A percentile compares a stretch with the other conserved stretches of the same genome.
These are phyloP conservation scores for Syngnathus typhle DNA, from an alignment of 2,113 vertebrate genomes.

Conservation along the genomic window DNA sequence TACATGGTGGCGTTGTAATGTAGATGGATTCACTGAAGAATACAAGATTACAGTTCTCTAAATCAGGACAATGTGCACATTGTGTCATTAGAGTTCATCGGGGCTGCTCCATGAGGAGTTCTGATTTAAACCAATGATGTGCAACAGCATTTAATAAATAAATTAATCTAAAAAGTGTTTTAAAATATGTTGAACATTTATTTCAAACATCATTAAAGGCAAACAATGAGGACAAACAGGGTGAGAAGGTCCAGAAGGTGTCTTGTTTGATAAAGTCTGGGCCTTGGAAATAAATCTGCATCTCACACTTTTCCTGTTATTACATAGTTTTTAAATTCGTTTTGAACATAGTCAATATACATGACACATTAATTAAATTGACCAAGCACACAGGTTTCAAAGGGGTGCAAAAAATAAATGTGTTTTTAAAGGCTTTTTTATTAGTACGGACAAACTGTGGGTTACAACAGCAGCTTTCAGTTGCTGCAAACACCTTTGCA, in stretches of 20 bases:
- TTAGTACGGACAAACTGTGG: too few relatives aligned
- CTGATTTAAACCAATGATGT: neutral
- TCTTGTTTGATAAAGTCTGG: neutral
- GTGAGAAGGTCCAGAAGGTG: neutral
- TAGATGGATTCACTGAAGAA: slow-evolving; percentile 62
- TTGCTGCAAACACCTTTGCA: neutral
- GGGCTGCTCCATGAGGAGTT: neutral
- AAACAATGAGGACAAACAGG: neutral
- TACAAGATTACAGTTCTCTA: slow-evolving; percentile 58
- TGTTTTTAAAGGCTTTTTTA: too few relatives aligned
- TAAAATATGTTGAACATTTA: neutral
- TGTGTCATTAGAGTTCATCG: slow-evolving; percentile 20
- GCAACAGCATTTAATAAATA: neutral
- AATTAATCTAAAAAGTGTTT: neutral
- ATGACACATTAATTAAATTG: neutral
- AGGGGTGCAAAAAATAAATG: neutral
- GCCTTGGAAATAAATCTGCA: too few relatives aligned
- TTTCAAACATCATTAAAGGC: neutral
- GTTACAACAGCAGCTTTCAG: neutral
- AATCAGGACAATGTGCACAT: slow-evolving; percentile 53
- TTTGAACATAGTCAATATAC: too few relatives aligned
- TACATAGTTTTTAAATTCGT: neutral
- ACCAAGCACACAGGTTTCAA: neutral
- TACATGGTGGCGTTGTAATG: slow-evolving; percentile 47
- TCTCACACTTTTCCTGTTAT: neutral